Conservation (phyloP, 2,113 vertebrate genomes). For the Trachemys scripta region DNA sequence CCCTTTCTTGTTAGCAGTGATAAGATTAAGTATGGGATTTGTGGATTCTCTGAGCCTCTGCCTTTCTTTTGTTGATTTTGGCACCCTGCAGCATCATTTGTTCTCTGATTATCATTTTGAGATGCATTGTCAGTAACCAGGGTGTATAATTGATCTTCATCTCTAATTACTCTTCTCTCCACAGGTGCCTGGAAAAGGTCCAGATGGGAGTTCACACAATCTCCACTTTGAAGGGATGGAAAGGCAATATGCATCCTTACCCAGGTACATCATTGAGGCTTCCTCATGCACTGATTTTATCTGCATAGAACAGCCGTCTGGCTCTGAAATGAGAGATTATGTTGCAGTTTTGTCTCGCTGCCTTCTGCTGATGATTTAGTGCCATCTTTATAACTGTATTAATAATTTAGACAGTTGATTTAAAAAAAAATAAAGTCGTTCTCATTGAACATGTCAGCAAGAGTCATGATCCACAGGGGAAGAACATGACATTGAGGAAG, state of each 20-base stretch:
- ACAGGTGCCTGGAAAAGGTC: slow-evolving; percentile 89
- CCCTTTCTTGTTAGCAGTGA: slow-evolving; percentile 51
- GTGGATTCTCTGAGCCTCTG: slow-evolving; percentile 49
- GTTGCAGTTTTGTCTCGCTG: slow-evolving; percentile 50
- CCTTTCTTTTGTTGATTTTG: slow-evolving; percentile 76
- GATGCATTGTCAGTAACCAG: slow-evolving; percentile 78
- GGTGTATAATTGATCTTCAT: slow-evolving; percentile 79
- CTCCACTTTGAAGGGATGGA: slow-evolving; percentile 88
- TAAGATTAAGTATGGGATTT: slow-evolving; percentile 59
- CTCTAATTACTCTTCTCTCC: slow-evolving; percentile 82
- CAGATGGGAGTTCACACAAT: slow-evolving; percentile 80
- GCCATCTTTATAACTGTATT: slow-evolving; percentile 65
- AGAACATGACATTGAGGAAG: slow-evolving; percentile 66
- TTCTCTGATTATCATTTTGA: slow-evolving; percentile 74
- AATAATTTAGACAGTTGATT: slow-evolving; percentile 74
- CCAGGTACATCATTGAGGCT: slow-evolving; percentile 82
- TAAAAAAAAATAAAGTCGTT: slow-evolving; percentile 54
- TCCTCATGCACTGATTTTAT: neutral
- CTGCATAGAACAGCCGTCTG: slow-evolving; percentile 45
- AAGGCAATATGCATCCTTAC: slow-evolving; percentile 83
- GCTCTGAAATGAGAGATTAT: slow-evolving; percentile 39
- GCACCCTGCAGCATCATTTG: slow-evolving; percentile 71
- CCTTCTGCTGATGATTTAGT: slow-evolving; percentile 61
- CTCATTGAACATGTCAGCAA: slow-evolving; percentile 73
- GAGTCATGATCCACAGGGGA: slow-evolving; percentile 67